Evolutionary conservation across 1,140 invertebrate species (phyloP).

Genomic region (Adoxophyes honmai): DNA sequence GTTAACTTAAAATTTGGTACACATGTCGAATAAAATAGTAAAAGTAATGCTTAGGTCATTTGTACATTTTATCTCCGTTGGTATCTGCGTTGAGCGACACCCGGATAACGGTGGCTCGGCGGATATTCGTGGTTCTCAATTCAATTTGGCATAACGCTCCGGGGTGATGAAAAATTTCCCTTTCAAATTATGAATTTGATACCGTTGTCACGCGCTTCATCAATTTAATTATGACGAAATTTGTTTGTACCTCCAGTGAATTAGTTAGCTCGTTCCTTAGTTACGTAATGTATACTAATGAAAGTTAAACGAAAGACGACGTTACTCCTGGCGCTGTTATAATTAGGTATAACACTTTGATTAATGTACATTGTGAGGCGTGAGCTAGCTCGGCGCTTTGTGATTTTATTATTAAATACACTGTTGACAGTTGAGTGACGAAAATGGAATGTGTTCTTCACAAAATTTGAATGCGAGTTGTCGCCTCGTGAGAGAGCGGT

Average conservation of each 20-base stretch:
- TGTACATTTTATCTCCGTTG: too few relatives aligned
- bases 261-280: conserved; percentile 9
- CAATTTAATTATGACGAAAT: conserved; percentile 54
- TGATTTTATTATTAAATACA: conserved; percentile 11
- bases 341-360: not conserved
- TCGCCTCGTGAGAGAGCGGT: not conserved
- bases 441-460: not conserved
- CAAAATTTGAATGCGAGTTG: not conserved
- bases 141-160: conserved; percentile 56
- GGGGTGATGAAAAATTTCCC: conserved; percentile 61
- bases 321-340: not conserved
- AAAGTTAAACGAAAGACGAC: conserved; percentile 8
- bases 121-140: conserved; percentile 50
- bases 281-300: conserved; percentile 7
- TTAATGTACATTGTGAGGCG: not conserved
- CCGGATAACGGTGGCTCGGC: conserved; percentile 17
- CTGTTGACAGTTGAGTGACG: not conserved
- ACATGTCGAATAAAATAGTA: too few relatives aligned
- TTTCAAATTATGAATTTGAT: conserved; percentile 58
- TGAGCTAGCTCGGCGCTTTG: not conserved
- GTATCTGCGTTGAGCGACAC: conserved; percentile 11
- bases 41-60: too few relatives aligned
- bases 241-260: conserved; percentile 31
- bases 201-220: conserved; percentile 49
- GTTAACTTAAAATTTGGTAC: too few relatives aligned